These are phyloP conservation scores for Eurystomus gularis DNA, from an alignment of 2,113 vertebrate species.

Conservation along the genomic window DNA sequence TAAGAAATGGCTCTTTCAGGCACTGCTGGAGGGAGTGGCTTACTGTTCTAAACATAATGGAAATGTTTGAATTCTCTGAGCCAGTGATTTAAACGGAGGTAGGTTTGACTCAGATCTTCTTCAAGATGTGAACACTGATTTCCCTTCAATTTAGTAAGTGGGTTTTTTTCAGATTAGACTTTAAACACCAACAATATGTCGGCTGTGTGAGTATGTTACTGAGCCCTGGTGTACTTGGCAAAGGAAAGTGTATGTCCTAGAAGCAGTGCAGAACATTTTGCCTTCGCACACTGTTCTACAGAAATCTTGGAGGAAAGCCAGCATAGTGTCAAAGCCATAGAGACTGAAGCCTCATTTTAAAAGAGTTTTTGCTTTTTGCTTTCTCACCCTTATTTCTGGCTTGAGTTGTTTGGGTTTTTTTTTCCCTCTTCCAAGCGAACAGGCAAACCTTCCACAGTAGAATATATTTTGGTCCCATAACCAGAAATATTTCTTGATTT, in stretches of 20 bases:
- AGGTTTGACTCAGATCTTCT: neutral
- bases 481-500: neutral
- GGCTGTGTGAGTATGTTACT: neutral
- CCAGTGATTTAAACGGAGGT: neutral
- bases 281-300: neutral
- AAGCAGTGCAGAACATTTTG: neutral
- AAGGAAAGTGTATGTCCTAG: neutral
- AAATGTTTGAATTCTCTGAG: conserved; percentile 2
- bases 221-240: neutral
- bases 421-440: neutral
- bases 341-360: neutral
- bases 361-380: neutral
- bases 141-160: neutral
- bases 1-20: neutral
- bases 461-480: neutral
- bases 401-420: neutral
- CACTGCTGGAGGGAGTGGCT: neutral
- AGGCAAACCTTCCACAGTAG: neutral
- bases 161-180: neutral
- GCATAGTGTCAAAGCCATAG: neutral
- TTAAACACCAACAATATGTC: neutral
- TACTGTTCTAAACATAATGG: neutral
- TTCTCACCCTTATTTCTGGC: neutral
- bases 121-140: neutral
- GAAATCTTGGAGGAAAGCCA: neutral